Percentiles rank a stretch among this genome's conserved stretches.
phyloP scores from a whole-genome alignment of 2,113 vertebrate genomes.

The Pundamilia nyererei region DNA sequence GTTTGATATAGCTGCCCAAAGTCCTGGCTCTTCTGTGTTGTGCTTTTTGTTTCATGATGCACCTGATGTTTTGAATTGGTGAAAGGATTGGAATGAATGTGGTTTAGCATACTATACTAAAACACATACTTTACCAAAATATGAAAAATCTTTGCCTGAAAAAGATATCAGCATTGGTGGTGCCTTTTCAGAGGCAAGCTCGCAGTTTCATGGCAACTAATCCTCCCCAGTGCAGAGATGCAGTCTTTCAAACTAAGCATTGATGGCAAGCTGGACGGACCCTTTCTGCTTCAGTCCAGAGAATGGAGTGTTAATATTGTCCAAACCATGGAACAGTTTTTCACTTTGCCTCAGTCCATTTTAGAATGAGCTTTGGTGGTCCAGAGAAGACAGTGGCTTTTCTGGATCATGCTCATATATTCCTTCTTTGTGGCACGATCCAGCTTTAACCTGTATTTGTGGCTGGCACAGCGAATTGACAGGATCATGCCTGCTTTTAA shows the following conservation, averaged over 20 bases:
- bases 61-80: neutral
- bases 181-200: neutral
- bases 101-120: neutral
- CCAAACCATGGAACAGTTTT: neutral
- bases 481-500: neutral
- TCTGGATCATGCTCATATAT: neutral
- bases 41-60: neutral
- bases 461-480: neutral
- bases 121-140: neutral
- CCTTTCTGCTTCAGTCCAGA: neutral
- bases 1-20: neutral
- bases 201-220: neutral
- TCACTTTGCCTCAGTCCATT: neutral
- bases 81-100: neutral
- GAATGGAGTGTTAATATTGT: neutral
- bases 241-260: neutral
- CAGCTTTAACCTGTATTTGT: neutral
- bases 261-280: neutral
- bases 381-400: neutral
- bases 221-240: neutral
- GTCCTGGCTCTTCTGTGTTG: neutral
- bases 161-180: neutral
- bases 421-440: fast-evolving
- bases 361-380: neutral
- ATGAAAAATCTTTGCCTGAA: neutral